Evolutionary conservation across 1,140 invertebrate species (phyloP).

Genomic region (Bradynema listronoti): DNA sequence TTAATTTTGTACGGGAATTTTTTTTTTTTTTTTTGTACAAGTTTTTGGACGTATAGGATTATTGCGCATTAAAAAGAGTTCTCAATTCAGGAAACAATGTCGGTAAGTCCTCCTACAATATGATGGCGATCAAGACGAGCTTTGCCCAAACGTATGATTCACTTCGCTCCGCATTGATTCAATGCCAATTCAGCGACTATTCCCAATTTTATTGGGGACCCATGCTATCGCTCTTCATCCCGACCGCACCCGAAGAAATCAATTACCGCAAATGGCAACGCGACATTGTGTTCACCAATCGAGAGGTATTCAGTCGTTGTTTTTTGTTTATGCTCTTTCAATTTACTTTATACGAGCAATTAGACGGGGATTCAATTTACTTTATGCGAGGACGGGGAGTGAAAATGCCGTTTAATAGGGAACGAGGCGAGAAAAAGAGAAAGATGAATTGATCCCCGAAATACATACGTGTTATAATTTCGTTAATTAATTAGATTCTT

Average conservation of each 20-base stretch:
- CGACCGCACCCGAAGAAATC: not conserved
- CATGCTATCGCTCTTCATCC: constrained; percentile 24
- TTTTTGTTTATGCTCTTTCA: too few relatives aligned
- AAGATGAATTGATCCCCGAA: too few relatives aligned
- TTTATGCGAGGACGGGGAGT: not conserved
- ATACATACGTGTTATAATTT: too few relatives aligned
- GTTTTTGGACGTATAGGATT: not conserved
- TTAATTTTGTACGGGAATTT: not conserved
- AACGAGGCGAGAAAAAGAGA: not conserved
- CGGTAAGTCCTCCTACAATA: constrained; percentile 29
- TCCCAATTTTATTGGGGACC: constrained; percentile 17
- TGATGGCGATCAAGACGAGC: constrained; percentile 14
- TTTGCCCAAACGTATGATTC: constrained; percentile 20
- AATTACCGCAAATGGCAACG: not conserved
- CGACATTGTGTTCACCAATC: not conserved
- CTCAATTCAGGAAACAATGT: constrained; percentile 44
- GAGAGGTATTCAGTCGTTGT: too few relatives aligned
- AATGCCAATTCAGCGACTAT: constrained; percentile 9
- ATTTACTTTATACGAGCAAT: not conserved
- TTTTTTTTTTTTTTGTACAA: not conserved
- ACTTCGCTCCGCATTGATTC: constrained; percentile 2
- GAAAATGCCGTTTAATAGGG: not conserved
- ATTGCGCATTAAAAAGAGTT: not conserved
- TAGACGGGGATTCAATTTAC: not conserved
- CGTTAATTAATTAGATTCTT: too few relatives aligned